A percentile compares a stretch with the other conserved stretches of the same genome.
Evolutionary conservation across 1,140 invertebrate species (phyloP).

Genomic region (Ephestia elutella): DNA sequence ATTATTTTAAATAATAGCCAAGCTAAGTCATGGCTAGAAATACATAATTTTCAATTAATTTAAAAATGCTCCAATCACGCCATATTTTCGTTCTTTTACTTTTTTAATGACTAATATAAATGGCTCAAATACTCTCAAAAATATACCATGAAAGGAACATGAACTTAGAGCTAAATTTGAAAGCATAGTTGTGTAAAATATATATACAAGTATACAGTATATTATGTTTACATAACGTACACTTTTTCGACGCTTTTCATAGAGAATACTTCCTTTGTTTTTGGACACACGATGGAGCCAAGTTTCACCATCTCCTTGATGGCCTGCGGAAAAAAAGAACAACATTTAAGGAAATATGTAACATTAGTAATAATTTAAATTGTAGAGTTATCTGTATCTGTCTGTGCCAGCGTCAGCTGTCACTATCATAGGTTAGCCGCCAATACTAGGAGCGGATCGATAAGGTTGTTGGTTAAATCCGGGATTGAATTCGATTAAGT

Average conservation of each 20-base stretch:
- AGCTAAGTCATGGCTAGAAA: neutral
- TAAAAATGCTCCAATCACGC: neutral
- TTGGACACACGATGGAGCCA: constrained; percentile 91
- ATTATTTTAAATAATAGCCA: neutral
- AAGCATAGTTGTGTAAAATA: neutral
- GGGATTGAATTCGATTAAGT: too few species aligned
- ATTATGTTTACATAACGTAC: constrained; percentile 89
- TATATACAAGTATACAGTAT: constrained; percentile 6
- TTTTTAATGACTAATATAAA: neutral
- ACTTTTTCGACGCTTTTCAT: constrained; percentile 95
- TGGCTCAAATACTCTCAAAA: neutral
- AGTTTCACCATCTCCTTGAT: constrained; percentile 92
- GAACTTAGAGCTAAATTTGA: neutral
- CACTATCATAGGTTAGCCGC: too few species aligned
- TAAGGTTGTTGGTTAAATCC: too few species aligned
- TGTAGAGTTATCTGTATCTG: too few species aligned
- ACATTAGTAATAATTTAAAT: too few species aligned
- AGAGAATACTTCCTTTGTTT: constrained; percentile 91
- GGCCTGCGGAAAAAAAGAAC: constrained; percentile 73
- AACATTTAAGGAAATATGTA: neutral
- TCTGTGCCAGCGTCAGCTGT: too few species aligned
- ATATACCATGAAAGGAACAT: neutral
- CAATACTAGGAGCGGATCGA: too few species aligned
- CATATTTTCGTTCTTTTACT: neutral
- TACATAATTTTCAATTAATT: neutral